A percentile compares a stretch with the other conserved stretches of the same genome.
Evolutionary conservation across 1,140 invertebrate genomes (phyloP).

Genomic region (Caenorhabditis tropicalis): DNA sequence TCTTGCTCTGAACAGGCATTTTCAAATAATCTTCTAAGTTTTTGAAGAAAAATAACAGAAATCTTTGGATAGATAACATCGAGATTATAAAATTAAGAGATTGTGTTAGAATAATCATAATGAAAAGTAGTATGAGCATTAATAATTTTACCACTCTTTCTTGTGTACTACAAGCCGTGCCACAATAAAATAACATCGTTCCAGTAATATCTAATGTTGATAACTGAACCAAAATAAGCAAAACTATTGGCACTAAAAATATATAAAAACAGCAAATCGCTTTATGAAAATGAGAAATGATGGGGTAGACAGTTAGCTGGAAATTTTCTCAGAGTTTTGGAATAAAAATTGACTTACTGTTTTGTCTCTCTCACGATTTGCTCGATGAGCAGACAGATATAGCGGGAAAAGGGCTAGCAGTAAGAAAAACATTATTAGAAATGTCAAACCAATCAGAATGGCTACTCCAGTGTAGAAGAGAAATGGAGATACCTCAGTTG

Average conservation of each 20-base stretch:
- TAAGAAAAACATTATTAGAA: not conserved
- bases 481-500: not conserved
- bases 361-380: not conserved
- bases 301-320: not conserved
- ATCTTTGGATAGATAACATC: not conserved
- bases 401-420: not conserved
- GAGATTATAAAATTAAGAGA: not conserved
- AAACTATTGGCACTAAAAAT: not conserved
- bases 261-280: not conserved
- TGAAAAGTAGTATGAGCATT: not conserved
- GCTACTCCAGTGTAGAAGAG: not conserved
- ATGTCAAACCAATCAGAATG: not conserved
- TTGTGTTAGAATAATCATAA: not conserved
- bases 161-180: not conserved
- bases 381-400: not conserved
- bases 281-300: not conserved
- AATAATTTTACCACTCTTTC: too few species aligned
- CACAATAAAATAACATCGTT: not conserved
- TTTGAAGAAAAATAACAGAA: not conserved
- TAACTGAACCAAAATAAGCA: too few species aligned
- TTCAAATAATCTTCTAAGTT: not conserved
- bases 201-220: not conserved
- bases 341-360: too few species aligned
- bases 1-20: not conserved
- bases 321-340: too few species aligned